These are phyloP conservation scores for Plebejus melissa DNA, from an alignment of 2,888 invertebrate species.

Conservation along the genomic window DNA sequence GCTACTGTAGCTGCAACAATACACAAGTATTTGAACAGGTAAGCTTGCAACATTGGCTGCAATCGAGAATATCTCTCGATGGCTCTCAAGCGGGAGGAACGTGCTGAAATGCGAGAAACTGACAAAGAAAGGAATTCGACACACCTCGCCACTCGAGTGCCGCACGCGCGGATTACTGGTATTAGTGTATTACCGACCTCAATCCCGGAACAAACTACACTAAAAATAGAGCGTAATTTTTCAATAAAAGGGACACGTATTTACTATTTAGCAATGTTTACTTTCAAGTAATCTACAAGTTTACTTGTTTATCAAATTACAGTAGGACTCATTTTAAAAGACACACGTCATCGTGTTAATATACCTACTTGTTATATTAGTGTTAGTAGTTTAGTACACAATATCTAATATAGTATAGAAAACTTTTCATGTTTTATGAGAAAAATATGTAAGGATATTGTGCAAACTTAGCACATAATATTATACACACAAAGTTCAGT, in stretches of 20 bases:
- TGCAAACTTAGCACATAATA: not conserved
- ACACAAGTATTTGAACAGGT: constrained; percentile 7
- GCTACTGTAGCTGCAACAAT: not conserved
- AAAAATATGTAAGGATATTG: not conserved
- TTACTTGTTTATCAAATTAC: too few species aligned
- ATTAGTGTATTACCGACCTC: not conserved
- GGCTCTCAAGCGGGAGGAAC: constrained; percentile 32
- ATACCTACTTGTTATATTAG: too few species aligned
- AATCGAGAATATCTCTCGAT: constrained; percentile 34
- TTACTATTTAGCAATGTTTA: too few species aligned
- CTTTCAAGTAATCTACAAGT: too few species aligned
- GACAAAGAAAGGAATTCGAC: constrained; percentile 34
- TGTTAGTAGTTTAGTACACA: too few species aligned
- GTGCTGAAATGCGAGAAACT: constrained; percentile 33
- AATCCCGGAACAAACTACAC: not conserved
- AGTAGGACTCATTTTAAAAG: too few species aligned
- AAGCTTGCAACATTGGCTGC: constrained; percentile 28
- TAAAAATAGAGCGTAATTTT: not conserved
- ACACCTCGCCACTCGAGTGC: constrained; percentile 14
- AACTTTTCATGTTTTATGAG: not conserved
- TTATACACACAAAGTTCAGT: constrained; percentile 6
- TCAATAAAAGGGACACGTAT: too few species aligned
- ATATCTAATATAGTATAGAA: too few species aligned
- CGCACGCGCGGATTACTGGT: constrained; percentile 2
- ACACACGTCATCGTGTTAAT: too few species aligned